Conservation (phyloP, 2,797 vertebrate species). For the Synanceia verrucosa region DNA sequence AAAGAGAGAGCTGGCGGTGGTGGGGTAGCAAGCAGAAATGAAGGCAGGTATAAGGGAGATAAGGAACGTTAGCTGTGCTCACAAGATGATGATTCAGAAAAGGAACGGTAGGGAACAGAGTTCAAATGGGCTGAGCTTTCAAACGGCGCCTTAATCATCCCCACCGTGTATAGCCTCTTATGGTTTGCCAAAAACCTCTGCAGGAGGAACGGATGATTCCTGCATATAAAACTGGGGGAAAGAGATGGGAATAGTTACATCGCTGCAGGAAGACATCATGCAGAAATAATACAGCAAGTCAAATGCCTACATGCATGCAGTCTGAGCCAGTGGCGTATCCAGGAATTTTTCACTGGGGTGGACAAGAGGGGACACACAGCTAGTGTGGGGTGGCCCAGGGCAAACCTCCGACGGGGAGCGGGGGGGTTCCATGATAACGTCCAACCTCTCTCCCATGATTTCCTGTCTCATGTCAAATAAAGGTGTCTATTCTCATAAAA, state of each 20-base stretch:
- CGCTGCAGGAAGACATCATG: slow-evolving; percentile 13
- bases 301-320: background rate
- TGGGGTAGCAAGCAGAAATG: slow-evolving; percentile 35
- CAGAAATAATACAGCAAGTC: background rate
- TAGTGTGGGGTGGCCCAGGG: too few relatives aligned
- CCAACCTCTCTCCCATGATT: too few relatives aligned
- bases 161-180: slow-evolving; percentile 52
- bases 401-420: too few relatives aligned
- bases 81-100: slow-evolving; percentile 70
- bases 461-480: too few relatives aligned
- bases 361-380: too few relatives aligned
- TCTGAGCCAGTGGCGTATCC: too few relatives aligned
- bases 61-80: slow-evolving; percentile 60
- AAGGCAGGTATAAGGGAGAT: slow-evolving; percentile 69
- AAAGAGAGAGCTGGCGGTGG: background rate
- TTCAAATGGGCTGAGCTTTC: slow-evolving; percentile 74
- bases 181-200: slow-evolving; percentile 58
- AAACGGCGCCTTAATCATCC: slow-evolving; percentile 72
- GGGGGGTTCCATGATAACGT: too few relatives aligned
- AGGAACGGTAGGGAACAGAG: slow-evolving; percentile 61
- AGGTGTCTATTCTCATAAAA: too few relatives aligned
- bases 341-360: too few relatives aligned
- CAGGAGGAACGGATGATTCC: slow-evolving; percentile 47
- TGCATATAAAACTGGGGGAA: slow-evolving; percentile 40
- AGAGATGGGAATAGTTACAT: slow-evolving; percentile 32